phyloP scores from a whole-genome alignment of 2,888 invertebrate genomes.

The Calameuta pallipes region DNA sequence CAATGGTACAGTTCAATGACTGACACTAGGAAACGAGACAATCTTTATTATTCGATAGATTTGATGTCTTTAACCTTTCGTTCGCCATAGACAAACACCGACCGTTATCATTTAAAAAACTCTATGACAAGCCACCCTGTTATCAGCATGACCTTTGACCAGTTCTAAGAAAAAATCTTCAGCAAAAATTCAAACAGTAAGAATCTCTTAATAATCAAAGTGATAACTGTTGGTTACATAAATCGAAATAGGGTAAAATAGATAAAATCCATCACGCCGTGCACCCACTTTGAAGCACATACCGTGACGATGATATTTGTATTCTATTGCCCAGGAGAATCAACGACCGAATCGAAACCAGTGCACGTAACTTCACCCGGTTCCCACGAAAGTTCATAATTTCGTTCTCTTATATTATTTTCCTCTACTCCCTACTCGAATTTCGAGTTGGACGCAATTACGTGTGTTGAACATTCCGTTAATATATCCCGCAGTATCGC shows the following conservation, averaged over 20 bases:
- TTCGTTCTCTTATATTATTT: background rate
- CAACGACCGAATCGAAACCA: background rate
- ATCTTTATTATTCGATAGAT: background rate
- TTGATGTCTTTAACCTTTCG: background rate
- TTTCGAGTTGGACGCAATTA: background rate
- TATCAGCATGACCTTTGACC: background rate
- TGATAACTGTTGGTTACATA: background rate
- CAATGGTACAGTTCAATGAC: background rate
- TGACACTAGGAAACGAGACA: background rate
- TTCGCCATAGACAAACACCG: background rate
- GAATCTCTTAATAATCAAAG: background rate
- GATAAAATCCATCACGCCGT: background rate
- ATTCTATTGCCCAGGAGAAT: background rate
- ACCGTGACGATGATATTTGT: background rate
- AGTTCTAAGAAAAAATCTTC: background rate
- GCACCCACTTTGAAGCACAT: background rate
- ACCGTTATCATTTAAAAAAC: background rate
- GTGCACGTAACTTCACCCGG: background rate
- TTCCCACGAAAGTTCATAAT: background rate
- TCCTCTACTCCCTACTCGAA: background rate
- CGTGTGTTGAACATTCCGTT: background rate
- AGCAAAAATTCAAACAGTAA: background rate
- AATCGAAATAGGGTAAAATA: background rate
- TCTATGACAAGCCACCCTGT: background rate
- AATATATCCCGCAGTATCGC: background rate